phyloP scores from a whole-genome alignment of 1,140 invertebrate species.

The Drosophila lacertosa region DNA sequence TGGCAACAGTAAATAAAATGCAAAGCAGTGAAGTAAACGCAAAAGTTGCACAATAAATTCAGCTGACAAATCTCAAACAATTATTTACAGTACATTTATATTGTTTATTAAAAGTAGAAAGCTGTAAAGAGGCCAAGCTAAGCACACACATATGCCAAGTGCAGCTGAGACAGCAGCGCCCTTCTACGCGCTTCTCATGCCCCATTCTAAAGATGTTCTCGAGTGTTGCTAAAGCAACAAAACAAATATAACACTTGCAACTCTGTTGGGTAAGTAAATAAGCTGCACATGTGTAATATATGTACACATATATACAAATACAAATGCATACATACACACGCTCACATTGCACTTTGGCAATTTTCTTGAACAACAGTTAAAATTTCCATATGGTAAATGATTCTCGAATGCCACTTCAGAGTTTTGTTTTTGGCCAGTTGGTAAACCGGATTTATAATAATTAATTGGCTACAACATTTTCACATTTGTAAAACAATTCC shows the following conservation, averaged over 20 bases:
- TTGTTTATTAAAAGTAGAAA: constrained; percentile 80
- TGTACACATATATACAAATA: constrained; percentile 11
- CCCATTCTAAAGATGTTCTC: constrained; percentile 18
- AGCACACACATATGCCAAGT: constrained; percentile 18
- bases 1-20: constrained; percentile 1
- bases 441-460: constrained; percentile 66
- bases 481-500: constrained; percentile 58
- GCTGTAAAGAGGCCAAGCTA: constrained; percentile 38
- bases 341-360: constrained; percentile 26
- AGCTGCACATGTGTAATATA: constrained; percentile 14
- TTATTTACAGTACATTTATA: constrained; percentile 80
- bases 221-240: constrained; percentile 64
- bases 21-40: background rate
- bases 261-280: constrained; percentile 37
- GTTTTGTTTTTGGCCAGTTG: constrained; percentile 33
- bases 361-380: constrained; percentile 13
- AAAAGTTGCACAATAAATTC: constrained; percentile 49
- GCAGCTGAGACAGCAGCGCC: constrained; percentile 54
- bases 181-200: no score
- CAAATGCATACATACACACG: background rate
- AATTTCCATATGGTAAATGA: constrained; percentile 47
- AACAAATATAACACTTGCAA: constrained; percentile 73
- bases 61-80: constrained; percentile 64
- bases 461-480: constrained; percentile 72
- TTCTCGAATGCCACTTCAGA: constrained; percentile 64